Conservation (phyloP, 2,113 vertebrate genomes). For the Oenanthe oenanthe region DNA sequence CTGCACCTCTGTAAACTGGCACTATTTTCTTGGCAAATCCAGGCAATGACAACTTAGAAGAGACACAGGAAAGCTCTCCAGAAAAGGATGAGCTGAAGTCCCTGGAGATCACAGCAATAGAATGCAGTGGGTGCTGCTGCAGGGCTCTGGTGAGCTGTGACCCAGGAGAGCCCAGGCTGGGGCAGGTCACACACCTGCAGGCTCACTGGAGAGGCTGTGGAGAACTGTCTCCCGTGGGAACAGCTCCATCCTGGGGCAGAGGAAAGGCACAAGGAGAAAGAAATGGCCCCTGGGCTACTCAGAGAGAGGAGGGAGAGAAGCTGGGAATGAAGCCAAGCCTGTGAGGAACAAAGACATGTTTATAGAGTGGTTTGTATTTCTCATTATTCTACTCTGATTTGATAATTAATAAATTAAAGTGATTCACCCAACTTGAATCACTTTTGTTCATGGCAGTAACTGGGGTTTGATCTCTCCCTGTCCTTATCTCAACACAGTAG, state of each 20-base stretch:
- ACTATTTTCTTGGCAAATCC: background rate
- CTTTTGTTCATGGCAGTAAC: background rate
- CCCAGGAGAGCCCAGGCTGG: background rate
- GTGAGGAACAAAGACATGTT: background rate
- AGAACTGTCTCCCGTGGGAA: rapidly evolving
- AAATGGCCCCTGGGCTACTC: background rate
- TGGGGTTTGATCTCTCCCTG: background rate
- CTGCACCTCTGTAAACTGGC: background rate
- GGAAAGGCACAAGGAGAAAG: background rate
- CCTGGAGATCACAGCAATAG: background rate
- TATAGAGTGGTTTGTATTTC: background rate
- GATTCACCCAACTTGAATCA: background rate
- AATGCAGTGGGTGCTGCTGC: background rate
- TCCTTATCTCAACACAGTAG: background rate
- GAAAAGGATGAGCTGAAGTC: background rate
- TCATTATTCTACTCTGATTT: background rate
- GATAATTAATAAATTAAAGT: background rate
- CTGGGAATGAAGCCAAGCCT: background rate
- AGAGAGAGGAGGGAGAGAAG: background rate
- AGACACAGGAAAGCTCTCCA: background rate
- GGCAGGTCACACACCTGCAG: no score
- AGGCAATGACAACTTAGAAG: background rate
- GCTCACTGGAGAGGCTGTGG: background rate
- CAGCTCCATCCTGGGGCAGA: background rate
- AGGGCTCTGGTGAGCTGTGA: background rate